Conservation (phyloP, 1,140 invertebrate species). For the Araneus ventricosus region DNA sequence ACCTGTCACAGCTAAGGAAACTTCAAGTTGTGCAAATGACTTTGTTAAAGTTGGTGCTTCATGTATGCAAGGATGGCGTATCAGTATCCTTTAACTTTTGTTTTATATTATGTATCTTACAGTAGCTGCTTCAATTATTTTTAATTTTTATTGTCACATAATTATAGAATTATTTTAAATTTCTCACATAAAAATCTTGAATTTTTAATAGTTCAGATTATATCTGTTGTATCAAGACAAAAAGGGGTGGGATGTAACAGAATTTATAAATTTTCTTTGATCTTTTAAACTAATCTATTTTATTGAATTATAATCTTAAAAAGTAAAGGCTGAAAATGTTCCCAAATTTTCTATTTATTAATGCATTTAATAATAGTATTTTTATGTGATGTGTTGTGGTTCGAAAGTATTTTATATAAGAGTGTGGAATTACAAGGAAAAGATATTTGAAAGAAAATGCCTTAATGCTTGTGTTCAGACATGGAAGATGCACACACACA, state of each 20-base stretch:
- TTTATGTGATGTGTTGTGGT: neutral
- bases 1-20: constrained; percentile 95
- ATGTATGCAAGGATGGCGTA: constrained; percentile 99
- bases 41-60: constrained; percentile 87
- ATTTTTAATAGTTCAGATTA: no score
- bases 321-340: no score
- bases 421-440: neutral
- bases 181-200: no score
- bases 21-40: constrained; percentile 87
- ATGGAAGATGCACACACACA: constrained; percentile 99
- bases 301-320: no score
- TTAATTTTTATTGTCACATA: no score
- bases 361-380: no score
- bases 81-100: constrained; percentile 82
- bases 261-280: no score
- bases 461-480: constrained; percentile 77
- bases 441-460: neutral
- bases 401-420: neutral
- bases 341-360: no score
- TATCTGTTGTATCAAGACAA: no score
- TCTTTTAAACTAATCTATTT: no score
- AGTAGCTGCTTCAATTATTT: neutral
- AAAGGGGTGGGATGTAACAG: no score
- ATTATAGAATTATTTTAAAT: no score
- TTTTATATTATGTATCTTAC: neutral